phyloP scores from a whole-genome alignment of 1,140 invertebrate genomes.

The Homarus americanus region DNA sequence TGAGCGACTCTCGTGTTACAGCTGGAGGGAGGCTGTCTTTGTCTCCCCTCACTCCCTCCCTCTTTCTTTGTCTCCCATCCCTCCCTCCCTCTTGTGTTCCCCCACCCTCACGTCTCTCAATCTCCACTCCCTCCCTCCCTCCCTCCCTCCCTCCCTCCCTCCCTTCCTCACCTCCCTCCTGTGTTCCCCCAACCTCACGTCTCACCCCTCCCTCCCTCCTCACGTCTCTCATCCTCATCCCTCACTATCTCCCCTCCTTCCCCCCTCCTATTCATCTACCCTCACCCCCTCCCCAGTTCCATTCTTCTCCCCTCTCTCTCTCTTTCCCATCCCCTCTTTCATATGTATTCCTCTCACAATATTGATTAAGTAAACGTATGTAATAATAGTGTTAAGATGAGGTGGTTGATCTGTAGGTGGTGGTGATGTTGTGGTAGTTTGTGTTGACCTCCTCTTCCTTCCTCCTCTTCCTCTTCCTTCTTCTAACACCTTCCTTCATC shows the following conservation, averaged over 20 bases:
- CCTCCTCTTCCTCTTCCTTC: background rate
- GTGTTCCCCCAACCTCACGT: background rate
- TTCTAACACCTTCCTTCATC: background rate
- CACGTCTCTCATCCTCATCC: background rate
- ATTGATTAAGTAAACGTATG: no score
- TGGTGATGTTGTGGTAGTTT: no score
- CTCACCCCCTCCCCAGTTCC: background rate
- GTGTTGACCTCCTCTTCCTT: background rate
- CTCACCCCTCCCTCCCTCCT: background rate
- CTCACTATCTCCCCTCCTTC: background rate
- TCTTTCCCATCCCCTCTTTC: no score
- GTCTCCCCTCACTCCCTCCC: background rate
- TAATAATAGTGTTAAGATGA: no score
- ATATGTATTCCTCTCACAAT: no score
- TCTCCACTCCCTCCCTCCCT: background rate
- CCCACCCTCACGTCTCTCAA: background rate
- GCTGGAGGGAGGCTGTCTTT: no score
- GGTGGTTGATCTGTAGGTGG: no score
- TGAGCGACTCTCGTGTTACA: no score
- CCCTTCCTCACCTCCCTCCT: background rate
- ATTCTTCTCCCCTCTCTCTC: no score
- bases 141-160: background rate
- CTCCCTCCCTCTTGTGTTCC: background rate
- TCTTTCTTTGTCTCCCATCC: background rate
- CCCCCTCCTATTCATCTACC: background rate